Conservation (phyloP, 2,888 invertebrate species). For the Cotesia congregata region DNA sequence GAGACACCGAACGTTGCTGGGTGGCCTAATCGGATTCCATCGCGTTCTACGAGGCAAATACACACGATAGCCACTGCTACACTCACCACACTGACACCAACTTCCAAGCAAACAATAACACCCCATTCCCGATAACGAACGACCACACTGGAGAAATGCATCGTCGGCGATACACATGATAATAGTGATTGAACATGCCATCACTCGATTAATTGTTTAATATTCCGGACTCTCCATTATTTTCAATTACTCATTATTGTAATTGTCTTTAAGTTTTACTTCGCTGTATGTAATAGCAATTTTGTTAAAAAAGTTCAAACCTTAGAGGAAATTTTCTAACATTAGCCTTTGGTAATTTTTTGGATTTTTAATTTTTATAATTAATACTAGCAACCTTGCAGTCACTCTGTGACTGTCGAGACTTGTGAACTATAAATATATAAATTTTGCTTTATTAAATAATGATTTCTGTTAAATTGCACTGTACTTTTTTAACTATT, state of each 20-base stretch:
- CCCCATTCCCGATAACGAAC: conserved; percentile 32
- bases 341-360: no score
- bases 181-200: conserved; percentile 33
- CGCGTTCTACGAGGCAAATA: conserved; percentile 9
- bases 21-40: conserved; percentile 27
- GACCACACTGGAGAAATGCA: conserved; percentile 15
- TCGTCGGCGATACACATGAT: conserved; percentile 6
- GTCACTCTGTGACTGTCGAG: no score
- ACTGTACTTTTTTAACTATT: no score
- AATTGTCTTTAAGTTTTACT: background rate
- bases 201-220: conserved; percentile 27
- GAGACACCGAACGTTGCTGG: conserved; percentile 7
- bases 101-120: conserved; percentile 36
- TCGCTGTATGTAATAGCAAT: background rate
- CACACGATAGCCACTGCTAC: conserved; percentile 2
- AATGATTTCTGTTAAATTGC: no score
- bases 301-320: no score
- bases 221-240: conserved; percentile 19
- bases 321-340: no score
- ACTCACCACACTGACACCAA: background rate
- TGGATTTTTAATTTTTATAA: no score
- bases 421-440: no score
- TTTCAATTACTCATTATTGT: background rate
- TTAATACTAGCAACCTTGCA: no score
- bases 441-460: no score